These are phyloP conservation scores for Agrochola macilenta DNA, from an alignment of 2,888 invertebrate genomes.

Conservation along the genomic window DNA sequence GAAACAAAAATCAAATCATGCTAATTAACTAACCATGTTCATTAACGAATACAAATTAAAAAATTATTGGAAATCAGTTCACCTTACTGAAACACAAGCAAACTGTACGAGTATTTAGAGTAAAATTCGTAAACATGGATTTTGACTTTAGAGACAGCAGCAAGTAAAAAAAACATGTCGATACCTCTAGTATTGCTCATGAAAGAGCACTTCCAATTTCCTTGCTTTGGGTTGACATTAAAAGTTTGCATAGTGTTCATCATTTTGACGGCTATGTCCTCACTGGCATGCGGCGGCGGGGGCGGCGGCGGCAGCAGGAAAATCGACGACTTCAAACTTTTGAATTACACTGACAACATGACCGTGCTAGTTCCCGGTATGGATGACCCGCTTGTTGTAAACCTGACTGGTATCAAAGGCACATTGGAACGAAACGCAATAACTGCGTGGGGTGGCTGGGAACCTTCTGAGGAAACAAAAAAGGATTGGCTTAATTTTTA, in stretches of 20 bases:
- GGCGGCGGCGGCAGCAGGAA: too few species aligned
- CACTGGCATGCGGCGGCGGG: slow-evolving; percentile 5
- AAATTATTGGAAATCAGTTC: slow-evolving; percentile 42
- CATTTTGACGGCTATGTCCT: background rate
- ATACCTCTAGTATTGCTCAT: background rate
- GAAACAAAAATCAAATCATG: slow-evolving; percentile 24
- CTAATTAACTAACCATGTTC: slow-evolving; percentile 12
- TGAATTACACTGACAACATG: too few species aligned
- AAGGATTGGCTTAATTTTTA: background rate
- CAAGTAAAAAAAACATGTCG: background rate
- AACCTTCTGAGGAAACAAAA: rapidly evolving
- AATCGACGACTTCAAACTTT: too few species aligned
- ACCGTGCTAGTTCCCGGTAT: background rate
- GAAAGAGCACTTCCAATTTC: background rate
- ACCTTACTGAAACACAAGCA: slow-evolving; percentile 5
- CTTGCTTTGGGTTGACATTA: background rate
- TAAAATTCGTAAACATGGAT: background rate
- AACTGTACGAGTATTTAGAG: background rate
- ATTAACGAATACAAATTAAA: slow-evolving; percentile 25
- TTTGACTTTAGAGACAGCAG: background rate
- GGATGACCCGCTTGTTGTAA: background rate
- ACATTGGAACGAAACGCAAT: background rate
- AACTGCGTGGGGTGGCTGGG: slow-evolving; percentile 17
- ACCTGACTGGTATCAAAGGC: background rate
- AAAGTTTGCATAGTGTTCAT: background rate